Evolutionary conservation across 2,888 invertebrate species (phyloP).

Genomic region (Tachina grossa): DNA sequence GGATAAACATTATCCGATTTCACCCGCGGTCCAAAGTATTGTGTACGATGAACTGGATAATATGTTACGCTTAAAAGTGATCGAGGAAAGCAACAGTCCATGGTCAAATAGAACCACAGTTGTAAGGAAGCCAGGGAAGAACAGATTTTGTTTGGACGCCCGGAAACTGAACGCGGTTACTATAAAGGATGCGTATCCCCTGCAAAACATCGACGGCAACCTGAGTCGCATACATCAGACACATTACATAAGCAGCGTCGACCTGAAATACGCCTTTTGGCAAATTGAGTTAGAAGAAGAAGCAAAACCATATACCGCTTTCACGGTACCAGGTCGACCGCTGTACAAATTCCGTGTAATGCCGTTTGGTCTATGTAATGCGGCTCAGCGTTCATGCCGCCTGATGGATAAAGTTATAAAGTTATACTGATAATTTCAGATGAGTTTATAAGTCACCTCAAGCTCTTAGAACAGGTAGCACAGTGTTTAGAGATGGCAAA

Average conservation of each 20-base stretch:
- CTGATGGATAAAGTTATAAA: conserved; percentile 65
- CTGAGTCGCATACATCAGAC: conserved; percentile 32
- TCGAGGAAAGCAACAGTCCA: conserved; percentile 75
- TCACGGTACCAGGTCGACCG: conserved; percentile 1
- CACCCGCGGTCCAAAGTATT: conserved; percentile 75
- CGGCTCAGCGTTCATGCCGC: conserved; percentile 67
- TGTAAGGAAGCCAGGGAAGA: conserved; percentile 73
- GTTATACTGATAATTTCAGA: conserved; percentile 53
- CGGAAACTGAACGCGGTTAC: conserved; percentile 73
- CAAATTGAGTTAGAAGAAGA: conserved; percentile 65
- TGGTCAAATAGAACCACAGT: conserved; percentile 75
- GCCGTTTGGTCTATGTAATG: conserved; percentile 66
- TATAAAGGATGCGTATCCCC: no score
- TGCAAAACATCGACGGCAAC: no score
- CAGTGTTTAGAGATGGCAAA: conserved; percentile 48
- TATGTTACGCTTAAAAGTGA: conserved; percentile 63
- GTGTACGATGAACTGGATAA: neutral
- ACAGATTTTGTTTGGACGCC: conserved; percentile 75
- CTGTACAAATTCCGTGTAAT: conserved; percentile 58
- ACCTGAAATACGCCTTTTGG: conserved; percentile 58
- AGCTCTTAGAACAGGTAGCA: conserved; percentile 36
- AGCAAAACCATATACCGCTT: conserved; percentile 35
- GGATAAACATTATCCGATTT: neutral
- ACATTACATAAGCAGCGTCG: conserved; percentile 47
- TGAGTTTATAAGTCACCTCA: conserved; percentile 52